These are phyloP conservation scores for Heliocidaris erythrogramma DNA, from an alignment of 35 echinoderm and acorn worm genomes.

Conservation along the genomic window DNA sequence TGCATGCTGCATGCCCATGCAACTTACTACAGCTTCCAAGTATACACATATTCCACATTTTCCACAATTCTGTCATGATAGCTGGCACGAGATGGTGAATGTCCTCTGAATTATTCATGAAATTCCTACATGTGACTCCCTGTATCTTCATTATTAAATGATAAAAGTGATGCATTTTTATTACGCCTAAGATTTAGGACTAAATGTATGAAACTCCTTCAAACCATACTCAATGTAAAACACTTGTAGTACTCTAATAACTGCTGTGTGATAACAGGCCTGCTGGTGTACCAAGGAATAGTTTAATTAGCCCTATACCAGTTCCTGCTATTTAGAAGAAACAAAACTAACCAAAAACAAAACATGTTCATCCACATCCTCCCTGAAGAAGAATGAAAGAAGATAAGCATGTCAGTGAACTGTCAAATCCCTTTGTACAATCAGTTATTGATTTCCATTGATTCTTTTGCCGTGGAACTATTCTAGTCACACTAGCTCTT, in stretches of 20 bases:
- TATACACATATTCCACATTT: conserved; percentile 12
- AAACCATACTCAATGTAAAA: neutral
- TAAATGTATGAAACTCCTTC: neutral
- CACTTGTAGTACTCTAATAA: neutral
- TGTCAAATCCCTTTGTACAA: conserved; percentile 2
- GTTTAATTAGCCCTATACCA: neutral
- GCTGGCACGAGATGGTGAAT: neutral
- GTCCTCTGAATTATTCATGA: conserved; percentile 9
- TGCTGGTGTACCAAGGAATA: too few species aligned
- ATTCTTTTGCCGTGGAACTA: neutral
- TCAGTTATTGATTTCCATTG: neutral
- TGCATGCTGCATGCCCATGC: neutral
- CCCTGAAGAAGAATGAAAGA: neutral
- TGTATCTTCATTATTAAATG: neutral
- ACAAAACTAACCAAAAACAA: neutral
- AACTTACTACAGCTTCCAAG: neutral
- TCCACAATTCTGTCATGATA: conserved; percentile 3
- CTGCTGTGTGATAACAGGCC: too few species aligned
- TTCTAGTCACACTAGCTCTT: neutral
- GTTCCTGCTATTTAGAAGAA: neutral
- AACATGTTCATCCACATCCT: neutral
- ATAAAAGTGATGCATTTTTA: neutral
- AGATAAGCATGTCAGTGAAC: neutral
- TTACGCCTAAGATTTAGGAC: neutral
- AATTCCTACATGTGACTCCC: neutral